Percentiles rank a stretch among this genome's conserved stretches.
These are phyloP conservation scores for Corvus cornix DNA, from an alignment of 2,113 vertebrate genomes.

Conservation along the genomic window DNA sequence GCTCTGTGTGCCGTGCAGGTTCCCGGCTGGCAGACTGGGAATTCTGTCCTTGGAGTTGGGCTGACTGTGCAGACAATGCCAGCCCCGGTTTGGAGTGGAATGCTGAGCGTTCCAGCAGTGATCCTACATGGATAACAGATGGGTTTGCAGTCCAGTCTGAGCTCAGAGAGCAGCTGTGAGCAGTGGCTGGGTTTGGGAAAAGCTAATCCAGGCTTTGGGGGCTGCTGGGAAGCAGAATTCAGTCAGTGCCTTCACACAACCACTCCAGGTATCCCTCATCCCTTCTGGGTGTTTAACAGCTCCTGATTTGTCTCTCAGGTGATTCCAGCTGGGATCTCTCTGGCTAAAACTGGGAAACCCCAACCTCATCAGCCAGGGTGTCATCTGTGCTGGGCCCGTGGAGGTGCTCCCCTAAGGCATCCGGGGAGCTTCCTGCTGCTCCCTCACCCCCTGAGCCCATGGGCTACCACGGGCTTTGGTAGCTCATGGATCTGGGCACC, in stretches of 20 bases:
- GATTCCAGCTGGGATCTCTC: too few relatives aligned
- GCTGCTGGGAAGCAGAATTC: neutral
- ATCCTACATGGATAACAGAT: neutral
- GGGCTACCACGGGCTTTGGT: too few relatives aligned
- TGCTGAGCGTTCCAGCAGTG: fast-evolving
- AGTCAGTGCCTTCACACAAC: neutral
- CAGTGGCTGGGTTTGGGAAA: neutral
- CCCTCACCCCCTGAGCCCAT: neutral
- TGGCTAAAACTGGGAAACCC: fast-evolving
- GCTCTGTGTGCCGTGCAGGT: too few relatives aligned
- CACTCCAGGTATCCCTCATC: neutral
- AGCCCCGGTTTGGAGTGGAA: neutral
- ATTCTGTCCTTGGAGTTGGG: too few relatives aligned
- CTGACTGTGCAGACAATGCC: neutral
- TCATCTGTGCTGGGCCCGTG: neutral
- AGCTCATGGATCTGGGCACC: neutral
- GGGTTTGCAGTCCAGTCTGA: neutral
- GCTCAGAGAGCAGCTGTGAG: neutral
- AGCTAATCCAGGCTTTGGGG: neutral
- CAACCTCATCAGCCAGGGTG: neutral
- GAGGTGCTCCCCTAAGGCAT: neutral
- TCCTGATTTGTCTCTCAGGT: neutral
- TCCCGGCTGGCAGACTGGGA: too few relatives aligned
- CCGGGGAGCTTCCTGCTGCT: neutral
- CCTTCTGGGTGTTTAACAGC: neutral